Base-by-base conservation (phyloP, 2,888 invertebrate genomes). In the Trichopoda pennipes region DNA sequence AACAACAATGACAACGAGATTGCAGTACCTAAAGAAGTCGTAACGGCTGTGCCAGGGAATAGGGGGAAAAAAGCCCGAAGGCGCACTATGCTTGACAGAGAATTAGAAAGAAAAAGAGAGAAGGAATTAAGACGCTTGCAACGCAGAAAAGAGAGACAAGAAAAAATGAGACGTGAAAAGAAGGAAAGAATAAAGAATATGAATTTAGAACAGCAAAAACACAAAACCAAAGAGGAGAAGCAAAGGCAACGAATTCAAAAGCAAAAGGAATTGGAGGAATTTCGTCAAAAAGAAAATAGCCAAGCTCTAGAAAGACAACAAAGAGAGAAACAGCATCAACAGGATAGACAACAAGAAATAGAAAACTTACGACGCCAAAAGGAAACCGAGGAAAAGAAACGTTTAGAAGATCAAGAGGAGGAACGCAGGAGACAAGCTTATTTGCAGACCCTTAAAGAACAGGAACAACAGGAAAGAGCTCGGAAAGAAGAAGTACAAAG, bases 81-180 rank as follows among this genome's bases (percentile, higher is more conserved):
- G 49, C 86, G 87, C 64, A 89, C 88, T 2, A 84, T 85, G 35
- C 85, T 88, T 35, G 89, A 89, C 80, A 87, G 87, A 53, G 86
- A 87, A 47, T 51, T 89, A 80, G 86, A 87, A 66, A 86, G 87
- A 3, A 88, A 89, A 61, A 85, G 89, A 3, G 85, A 87, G 69
- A 87, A 86, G 81, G 89, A 89, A 69, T 79, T 85, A 9, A 86
- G 85, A 47, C 86, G 88, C 3, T 85, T 87, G 70, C 84, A 86
- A 70, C 86, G 86, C 12, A 87, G 84, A 9, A 83, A 74, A 17
- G 87, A 89, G 23, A 86, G 88, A 1, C 87, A 86, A 64, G 86
- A 86, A 32, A 84, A 77, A 16, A 86, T 85, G 84, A 75, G 85
- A 38, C 80, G 75, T 8, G 85, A 86, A 56, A 86, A 86, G 55